Percentiles rank a stretch among this genome's conserved stretches.
Conservation (phyloP, 2,113 vertebrate species). For the Nycticryphes semicollaris region DNA sequence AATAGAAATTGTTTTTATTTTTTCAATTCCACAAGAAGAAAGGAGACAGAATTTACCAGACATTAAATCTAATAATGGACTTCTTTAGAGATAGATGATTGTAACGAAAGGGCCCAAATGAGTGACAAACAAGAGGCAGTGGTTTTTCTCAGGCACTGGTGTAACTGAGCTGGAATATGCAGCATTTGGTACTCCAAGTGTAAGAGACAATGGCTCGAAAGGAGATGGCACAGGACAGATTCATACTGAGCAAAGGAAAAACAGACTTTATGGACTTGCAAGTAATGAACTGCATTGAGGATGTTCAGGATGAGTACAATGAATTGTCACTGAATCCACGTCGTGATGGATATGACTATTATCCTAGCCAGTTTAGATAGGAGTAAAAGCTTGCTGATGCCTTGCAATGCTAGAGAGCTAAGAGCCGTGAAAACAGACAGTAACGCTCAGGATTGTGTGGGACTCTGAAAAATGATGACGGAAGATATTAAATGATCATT, state of each 20-base stretch:
- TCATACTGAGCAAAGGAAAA: neutral
- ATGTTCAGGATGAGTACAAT: neutral
- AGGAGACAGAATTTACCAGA: neutral
- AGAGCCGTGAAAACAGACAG: neutral
- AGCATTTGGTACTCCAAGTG: neutral
- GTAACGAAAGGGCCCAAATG: neutral
- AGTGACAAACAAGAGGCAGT: neutral
- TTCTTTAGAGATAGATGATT: neutral
- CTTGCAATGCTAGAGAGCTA: neutral
- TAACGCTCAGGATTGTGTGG: neutral
- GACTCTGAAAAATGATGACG: constrained; percentile 4
- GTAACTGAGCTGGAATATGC: neutral
- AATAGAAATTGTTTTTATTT: neutral
- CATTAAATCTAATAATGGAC: neutral
- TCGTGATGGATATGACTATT: neutral
- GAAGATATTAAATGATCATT: constrained; percentile 42
- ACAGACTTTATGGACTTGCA: neutral
- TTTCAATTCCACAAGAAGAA: neutral
- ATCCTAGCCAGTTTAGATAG: neutral
- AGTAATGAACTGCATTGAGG: neutral
- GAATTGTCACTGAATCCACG: neutral
- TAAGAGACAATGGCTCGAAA: neutral
- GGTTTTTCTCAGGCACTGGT: neutral
- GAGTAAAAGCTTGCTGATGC: constrained; percentile 12
- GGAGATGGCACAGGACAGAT: neutral